Percentiles rank a stretch among this genome's conserved stretches.
Evolutionary conservation across 2,113 vertebrate species (phyloP).

Genomic region (Pseudois nayaur): DNA sequence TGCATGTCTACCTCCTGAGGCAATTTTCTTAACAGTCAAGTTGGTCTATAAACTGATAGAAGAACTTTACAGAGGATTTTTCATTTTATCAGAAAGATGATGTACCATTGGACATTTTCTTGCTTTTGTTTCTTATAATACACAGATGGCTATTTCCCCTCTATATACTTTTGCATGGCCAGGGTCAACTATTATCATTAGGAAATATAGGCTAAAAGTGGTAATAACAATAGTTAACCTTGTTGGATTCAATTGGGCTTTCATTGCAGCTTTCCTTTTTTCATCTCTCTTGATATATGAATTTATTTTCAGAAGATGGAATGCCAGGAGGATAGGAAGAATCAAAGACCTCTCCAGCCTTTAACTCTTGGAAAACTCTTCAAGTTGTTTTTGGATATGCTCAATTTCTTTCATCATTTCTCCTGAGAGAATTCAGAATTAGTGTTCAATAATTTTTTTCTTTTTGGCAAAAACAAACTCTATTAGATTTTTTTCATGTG

Average conservation of each 20-base stretch:
- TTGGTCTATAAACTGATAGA: background rate
- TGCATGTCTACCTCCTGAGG: background rate
- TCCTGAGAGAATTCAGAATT: background rate
- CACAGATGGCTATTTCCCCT: background rate
- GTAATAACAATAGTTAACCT: background rate
- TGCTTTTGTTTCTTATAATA: background rate
- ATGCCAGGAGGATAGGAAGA: background rate
- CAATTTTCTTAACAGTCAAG: background rate
- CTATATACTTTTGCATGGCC: background rate
- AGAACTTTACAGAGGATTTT: background rate
- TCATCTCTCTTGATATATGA: background rate
- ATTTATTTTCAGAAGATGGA: background rate
- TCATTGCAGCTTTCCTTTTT: background rate
- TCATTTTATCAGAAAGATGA: background rate
- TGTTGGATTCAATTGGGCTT: background rate
- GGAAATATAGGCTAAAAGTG: background rate
- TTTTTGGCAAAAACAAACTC: background rate
- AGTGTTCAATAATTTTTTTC: background rate
- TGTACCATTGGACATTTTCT: background rate
- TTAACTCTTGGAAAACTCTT: background rate
- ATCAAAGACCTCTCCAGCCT: background rate
- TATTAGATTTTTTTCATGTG: constrained; percentile 5
- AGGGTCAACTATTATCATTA: background rate
- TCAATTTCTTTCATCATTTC: background rate
- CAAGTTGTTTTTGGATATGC: background rate